Evolutionary conservation across 2,797 vertebrate genomes (phyloP), one percentile per base, ranked within the genome.

Genomic region (Myotis pilosus): DNA sequence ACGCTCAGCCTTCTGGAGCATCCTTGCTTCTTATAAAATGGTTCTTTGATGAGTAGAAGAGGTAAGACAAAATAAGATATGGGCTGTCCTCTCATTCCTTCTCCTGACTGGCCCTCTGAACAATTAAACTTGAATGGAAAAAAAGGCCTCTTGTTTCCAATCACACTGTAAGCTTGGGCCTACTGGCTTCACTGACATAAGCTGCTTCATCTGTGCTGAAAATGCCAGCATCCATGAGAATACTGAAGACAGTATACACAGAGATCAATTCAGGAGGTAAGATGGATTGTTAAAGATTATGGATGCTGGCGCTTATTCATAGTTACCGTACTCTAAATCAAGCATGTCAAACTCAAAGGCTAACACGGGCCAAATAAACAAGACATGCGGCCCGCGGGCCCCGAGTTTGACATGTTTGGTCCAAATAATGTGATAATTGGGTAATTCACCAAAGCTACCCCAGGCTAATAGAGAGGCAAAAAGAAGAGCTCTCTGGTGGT

Each of bases 391-490:
- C 60, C 60, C 2, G 1, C 0, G 13, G 60, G 60, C 13, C 57
- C 60, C 1, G 60, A 62, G 28, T 30, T 62, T 62, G 60, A 62
- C 28, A 62, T 30, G 60, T 28, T 62, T 15, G 28, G 60, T 62
- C 12, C 60, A 62, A 30, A 62, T 69, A 53, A 81, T 25, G 28
- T 20, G 69, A 16, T 36, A 55, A 36, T 0, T 33, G 55, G 30
- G 16, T 53, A 16, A 64, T n/a, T 55, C 64, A 89, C 41, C 33
- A 60, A 16, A 38, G 62, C 76, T 95, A 78, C 23, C 41, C 81
- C 28, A 80, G 38, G 93, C 78, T 95, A 89, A 91, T 17, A 82
- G 17, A 33, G 76, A 64, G 23, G 55, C n/a, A 30, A 62, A 83
- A 62, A 94, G 89, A 62, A 49, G 89, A 68, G 22, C 12, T 83